Evolutionary conservation across 2,113 vertebrate species (phyloP), one percentile per base, ranked within the genome.

Genomic region (Tragelaphus scriptus): DNA sequence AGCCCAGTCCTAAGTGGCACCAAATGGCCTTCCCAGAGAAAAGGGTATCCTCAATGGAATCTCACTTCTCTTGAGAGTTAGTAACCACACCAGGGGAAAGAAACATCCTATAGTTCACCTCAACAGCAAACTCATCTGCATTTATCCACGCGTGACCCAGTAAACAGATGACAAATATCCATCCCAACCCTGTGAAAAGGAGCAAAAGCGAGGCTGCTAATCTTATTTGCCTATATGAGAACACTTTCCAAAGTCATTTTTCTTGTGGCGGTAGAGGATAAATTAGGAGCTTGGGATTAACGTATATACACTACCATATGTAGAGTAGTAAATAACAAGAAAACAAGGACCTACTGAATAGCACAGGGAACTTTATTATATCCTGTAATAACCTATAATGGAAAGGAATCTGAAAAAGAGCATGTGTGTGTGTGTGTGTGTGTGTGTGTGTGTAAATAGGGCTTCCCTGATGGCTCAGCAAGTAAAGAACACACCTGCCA

Each of bases 161-260:
- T 94, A 97, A 96, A 79, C 19, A 44, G 4, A 40, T 59, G 63
- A 93, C 71, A 95, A 87, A 49, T 44, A 89, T 75, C 44, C 89
- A 89, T 75, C 44, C 87, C 80, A 1, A 90, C 88, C 92, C 47
- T 44, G 53, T 40, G 59, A 88, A 58, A 71, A 53, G 53, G 80
- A 87, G 80, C 40, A 77, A 95, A 91, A 96, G 6, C 14, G 9
- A 49, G 53, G n/a, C 12, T 87, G 59, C 61, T 90, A 40, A 71
- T 13, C 77, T 95, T 90, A 94, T 93, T 28, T 91, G 49, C 56
- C 59, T 59, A 17, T 32, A 13, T 65, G 55, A 95, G 30, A 95
- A 96, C 5, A 58, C 53, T 85, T 84, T 85, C 32, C 84, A 96
- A 93, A 88, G 14, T 94, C 51, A 77, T 94, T 96, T 86, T 86